Evolutionary conservation across 2,888 invertebrate species (phyloP).

Genomic region (Calliphora vomitoria): DNA sequence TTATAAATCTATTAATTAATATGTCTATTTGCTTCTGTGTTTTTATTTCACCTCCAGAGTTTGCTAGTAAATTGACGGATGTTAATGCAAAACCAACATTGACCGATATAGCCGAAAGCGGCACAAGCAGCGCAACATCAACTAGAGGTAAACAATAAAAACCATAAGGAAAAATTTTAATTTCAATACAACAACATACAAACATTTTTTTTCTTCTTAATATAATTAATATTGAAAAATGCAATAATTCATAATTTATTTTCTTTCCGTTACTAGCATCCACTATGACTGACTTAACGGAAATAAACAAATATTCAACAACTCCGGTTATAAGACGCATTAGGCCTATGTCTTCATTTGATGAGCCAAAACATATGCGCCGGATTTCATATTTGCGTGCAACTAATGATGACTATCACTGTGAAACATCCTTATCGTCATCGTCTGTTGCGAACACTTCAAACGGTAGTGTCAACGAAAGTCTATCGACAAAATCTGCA

Average conservation of each 20-base stretch:
- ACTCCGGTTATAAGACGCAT: constrained; percentile 82
- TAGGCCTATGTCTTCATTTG: constrained; percentile 86
- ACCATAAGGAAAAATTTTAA: not conserved
- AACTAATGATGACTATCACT: constrained; percentile 91
- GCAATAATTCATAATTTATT: not conserved
- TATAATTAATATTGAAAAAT: too few species aligned
- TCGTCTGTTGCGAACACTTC: constrained; percentile 75
- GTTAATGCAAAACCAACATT: constrained; percentile 77
- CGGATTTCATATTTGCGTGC: constrained; percentile 97
- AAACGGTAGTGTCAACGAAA: constrained; percentile 69
- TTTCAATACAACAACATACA: not conserved
- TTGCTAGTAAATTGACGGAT: constrained; percentile 75
- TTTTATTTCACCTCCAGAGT: constrained; percentile 75
- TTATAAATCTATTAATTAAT: constrained; percentile 28
- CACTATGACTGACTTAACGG: constrained; percentile 61
- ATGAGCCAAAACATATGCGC: constrained; percentile 94
- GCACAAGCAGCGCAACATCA: constrained; percentile 62
- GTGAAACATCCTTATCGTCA: constrained; percentile 79
- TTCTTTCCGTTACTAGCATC: constrained; percentile 52
- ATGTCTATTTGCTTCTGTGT: constrained; percentile 42
- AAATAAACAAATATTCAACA: constrained; percentile 56
- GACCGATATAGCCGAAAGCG: constrained; percentile 81
- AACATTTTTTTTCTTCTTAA: not conserved
- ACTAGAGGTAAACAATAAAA: constrained; percentile 75
- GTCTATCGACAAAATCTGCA: constrained; percentile 57